Evolutionary conservation across 2,113 vertebrate species (phyloP), one percentile per base, ranked within the genome.

Genomic region (Nanorana parkeri): DNA sequence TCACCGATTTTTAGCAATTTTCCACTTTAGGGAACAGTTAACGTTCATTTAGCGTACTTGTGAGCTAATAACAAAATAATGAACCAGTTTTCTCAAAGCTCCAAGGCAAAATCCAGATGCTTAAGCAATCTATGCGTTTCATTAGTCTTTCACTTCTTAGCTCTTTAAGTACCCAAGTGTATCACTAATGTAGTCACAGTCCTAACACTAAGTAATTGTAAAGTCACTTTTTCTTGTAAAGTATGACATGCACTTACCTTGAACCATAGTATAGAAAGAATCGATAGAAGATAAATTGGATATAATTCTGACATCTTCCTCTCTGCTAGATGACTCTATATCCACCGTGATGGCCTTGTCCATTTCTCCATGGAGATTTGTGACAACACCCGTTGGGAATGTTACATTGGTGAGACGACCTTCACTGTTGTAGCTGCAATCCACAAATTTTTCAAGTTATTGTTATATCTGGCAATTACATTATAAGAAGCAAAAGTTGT

Each of bases 351-450:
- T 90, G 7, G 96, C 94, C 84, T 89, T 94, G 87, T 96, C 94
- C 90, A 97, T 95, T 85, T 99, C 97, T 0, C 96, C 93, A 0
- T 97, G 96, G 85, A 99, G 91, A 90, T 94, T 99, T 58, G 95
- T 96, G 87, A 99, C 95, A 86, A 96, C 95, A 52, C 98, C 98
- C 0, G 97, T 98, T 63, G 98, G 98, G 86, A 99, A 99, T 0
- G 98, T 99, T 78, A 98, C 97, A 0, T 99, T 99, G 83, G 97
- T 98, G 71, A 99, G 94, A 80, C 95, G 95, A 13, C 98, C 98
- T 86, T 99, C 97, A 0, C 96, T 95, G 93, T 99, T 97, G 0
- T 99, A 99, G 91, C 98, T 99, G 86, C 73, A 87, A 16, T 83
- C 86, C 81, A 86, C 74, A 84, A 80, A 75, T 79, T 17, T 29